phyloP scores from a whole-genome alignment of 53 echinoderm and acorn worm genomes.

The Paracentrotus lividus region DNA sequence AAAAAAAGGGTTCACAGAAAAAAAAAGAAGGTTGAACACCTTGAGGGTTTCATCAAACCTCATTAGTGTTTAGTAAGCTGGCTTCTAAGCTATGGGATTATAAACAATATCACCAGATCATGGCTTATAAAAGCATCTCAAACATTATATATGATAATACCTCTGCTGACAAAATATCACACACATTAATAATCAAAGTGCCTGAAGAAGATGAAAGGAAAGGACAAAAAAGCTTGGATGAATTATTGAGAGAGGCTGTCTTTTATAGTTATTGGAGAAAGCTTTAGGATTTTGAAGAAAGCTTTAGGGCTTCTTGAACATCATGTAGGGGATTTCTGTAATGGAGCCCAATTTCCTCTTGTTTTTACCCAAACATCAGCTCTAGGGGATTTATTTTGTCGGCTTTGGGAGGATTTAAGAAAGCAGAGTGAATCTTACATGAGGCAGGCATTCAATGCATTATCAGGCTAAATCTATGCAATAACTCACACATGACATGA shows the following conservation, averaged over 20 bases:
- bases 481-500: conserved; percentile 5
- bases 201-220: background rate
- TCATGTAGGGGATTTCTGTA: conserved; percentile 54
- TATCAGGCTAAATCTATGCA: background rate
- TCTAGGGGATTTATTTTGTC: background rate
- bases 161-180: conserved; percentile 56
- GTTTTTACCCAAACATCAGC: background rate
- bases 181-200: conserved; percentile 38
- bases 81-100: conserved; percentile 9
- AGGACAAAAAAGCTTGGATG: conserved; percentile 7
- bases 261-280: background rate
- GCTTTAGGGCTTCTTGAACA: background rate
- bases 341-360: conserved; percentile 55
- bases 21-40: background rate
- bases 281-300: background rate
- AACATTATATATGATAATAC: conserved; percentile 28
- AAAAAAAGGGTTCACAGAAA: background rate
- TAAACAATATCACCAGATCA: conserved; percentile 27
- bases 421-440: background rate
- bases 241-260: conserved; percentile 10
- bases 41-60: background rate
- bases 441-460: background rate
- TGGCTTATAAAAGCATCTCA: conserved; percentile 28
- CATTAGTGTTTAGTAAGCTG: conserved; percentile 15
- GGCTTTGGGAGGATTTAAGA: background rate